Evolutionary conservation across 23 tunicate species (phyloP).

Genomic region (Botrylloides violaceus): DNA sequence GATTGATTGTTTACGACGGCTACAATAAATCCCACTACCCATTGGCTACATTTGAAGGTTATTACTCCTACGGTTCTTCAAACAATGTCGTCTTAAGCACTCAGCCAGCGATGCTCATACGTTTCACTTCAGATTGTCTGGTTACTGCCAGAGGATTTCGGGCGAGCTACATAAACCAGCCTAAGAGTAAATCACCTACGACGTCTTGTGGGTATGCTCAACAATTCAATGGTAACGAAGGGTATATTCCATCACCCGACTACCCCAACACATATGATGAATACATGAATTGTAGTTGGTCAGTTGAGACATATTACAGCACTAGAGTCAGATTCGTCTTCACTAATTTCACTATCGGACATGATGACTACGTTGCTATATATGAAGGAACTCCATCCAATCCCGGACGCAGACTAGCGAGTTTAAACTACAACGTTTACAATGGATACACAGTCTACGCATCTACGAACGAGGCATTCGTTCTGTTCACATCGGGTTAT

Average conservation of each 20-base stretch:
- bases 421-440: not conserved
- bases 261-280: not conserved
- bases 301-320: conserved; percentile 3
- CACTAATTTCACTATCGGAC: not conserved
- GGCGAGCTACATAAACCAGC: not conserved
- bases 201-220: not conserved
- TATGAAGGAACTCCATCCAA: conserved; percentile 3
- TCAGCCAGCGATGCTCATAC: conserved; percentile 1
- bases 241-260: conserved; percentile 1
- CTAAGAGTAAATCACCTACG: not conserved
- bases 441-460: conserved; percentile 7
- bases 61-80: not conserved
- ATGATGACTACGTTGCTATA: not conserved
- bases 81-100: not conserved
- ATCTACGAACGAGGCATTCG: conserved; percentile 6
- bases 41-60: not conserved
- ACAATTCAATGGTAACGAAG: not conserved
- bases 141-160: conserved; percentile 14
- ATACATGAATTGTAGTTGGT: conserved; percentile 5
- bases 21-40: not conserved
- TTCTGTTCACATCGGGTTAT: not conserved
- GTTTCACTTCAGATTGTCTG: conserved; percentile 16
- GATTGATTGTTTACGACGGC: conserved; percentile 10
- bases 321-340: conserved; percentile 3
- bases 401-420: not conserved